Evolutionary conservation across 1,140 invertebrate species (phyloP).

Genomic region (Platyscapa corneri): DNA sequence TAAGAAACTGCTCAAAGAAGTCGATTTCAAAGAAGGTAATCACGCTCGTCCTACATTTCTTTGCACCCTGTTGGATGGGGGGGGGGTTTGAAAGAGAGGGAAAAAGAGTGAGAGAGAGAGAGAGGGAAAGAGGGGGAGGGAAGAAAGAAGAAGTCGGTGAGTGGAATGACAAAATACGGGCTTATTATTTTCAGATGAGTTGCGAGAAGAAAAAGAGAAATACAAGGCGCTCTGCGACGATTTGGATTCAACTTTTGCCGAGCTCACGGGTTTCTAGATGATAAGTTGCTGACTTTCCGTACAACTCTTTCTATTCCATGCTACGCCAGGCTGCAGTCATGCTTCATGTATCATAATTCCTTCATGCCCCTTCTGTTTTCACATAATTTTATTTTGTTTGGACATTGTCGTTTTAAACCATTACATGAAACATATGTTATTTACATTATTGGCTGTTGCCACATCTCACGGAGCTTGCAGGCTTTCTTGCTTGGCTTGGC

Average conservation of each 20-base stretch:
- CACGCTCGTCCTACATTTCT: not conserved
- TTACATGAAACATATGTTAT: not conserved
- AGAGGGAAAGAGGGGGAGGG: not conserved
- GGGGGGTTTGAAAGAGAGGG: not conserved
- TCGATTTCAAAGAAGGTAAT: constrained; percentile 71
- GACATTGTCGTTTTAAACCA: not conserved
- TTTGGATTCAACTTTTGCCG: constrained; percentile 82
- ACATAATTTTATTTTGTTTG: constrained; percentile 12
- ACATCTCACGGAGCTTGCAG: not conserved
- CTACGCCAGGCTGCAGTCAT: constrained; percentile 23
- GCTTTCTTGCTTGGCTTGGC: constrained; percentile 16
- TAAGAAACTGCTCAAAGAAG: constrained; percentile 68
- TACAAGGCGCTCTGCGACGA: constrained; percentile 83
- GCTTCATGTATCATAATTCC: constrained; percentile 23
- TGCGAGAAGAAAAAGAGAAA: constrained; percentile 82
- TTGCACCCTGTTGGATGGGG: not conserved
- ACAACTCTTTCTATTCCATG: constrained; percentile 37
- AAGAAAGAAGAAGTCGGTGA: not conserved
- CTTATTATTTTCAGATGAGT: constrained; percentile 77
- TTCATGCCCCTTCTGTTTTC: not conserved
- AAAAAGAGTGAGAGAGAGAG: not conserved
- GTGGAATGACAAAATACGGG: not conserved
- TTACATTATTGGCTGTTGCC: constrained; percentile 22
- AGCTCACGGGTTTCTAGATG: constrained; percentile 74
- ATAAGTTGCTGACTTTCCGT: constrained; percentile 16